Evolutionary conservation across 2,888 invertebrate genomes (phyloP).

Genomic region (Lasioglossum oenotherae): DNA sequence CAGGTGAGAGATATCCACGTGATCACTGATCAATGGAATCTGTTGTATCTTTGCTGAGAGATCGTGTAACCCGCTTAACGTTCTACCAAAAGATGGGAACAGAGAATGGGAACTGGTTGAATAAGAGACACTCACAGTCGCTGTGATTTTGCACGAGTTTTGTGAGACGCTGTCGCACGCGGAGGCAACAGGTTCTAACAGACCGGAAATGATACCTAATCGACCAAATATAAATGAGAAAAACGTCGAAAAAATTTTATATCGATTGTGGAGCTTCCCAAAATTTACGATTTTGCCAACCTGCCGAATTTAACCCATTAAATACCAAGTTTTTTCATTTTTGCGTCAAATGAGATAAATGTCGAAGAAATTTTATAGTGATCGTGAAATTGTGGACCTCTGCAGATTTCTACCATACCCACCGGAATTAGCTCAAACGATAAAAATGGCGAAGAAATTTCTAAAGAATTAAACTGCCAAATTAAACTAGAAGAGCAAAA

Average conservation of each 20-base stretch:
- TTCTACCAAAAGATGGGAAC: slow-evolving; percentile 23
- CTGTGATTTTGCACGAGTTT: slow-evolving; percentile 58
- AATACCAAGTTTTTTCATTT: not conserved
- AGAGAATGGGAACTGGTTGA: slow-evolving; percentile 29
- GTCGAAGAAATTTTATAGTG: not conserved
- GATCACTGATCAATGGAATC: not conserved
- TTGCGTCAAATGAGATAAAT: not conserved
- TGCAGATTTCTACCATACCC: too few relatives aligned
- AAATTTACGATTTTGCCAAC: not conserved
- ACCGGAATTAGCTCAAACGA: not conserved
- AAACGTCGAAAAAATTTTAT: not conserved
- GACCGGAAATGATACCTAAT: not conserved
- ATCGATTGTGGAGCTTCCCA: not conserved
- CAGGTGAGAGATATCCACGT: slow-evolving; percentile 86
- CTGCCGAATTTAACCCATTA: not conserved
- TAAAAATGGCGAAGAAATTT: not conserved
- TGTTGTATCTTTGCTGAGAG: slow-evolving; percentile 35
- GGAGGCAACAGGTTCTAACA: slow-evolving; percentile 29
- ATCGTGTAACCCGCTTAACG: slow-evolving; percentile 55
- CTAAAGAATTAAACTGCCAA: not conserved
- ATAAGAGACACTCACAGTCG: slow-evolving; percentile 35
- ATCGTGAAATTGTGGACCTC: too few relatives aligned
- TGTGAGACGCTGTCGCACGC: not conserved
- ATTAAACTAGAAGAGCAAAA: not conserved
- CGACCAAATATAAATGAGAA: not conserved